Evolutionary conservation across 2,797 vertebrate species (phyloP).

Genomic region (Gambelia wislizenii): DNA sequence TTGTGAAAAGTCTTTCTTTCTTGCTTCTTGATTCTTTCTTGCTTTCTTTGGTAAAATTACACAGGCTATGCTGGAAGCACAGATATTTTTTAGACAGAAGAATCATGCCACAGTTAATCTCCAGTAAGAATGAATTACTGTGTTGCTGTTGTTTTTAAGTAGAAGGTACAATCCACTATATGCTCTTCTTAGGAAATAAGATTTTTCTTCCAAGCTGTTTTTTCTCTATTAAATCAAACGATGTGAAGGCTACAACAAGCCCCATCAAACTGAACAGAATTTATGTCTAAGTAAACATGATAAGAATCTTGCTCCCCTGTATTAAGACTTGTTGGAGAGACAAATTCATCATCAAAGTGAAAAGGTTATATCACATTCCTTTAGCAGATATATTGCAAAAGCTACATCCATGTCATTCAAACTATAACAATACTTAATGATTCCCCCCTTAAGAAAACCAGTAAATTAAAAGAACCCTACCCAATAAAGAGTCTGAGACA

Average conservation of each 20-base stretch:
- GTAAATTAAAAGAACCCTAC: neutral
- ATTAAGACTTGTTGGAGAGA: neutral
- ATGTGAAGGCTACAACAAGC: neutral
- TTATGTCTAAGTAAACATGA: neutral
- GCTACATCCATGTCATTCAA: neutral
- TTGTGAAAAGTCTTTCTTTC: neutral
- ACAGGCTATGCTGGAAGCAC: neutral
- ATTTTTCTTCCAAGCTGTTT: neutral
- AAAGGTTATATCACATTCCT: neutral
- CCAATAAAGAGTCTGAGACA: too few species aligned
- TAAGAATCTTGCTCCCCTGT: neutral
- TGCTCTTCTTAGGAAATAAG: neutral
- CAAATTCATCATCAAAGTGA: neutral
- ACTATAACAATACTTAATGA: neutral
- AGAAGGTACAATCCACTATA: neutral
- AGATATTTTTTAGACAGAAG: neutral
- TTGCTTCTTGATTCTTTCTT: too few species aligned
- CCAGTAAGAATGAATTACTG: neutral
- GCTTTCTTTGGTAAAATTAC: neutral
- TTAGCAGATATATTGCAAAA: neutral
- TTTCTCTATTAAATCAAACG: neutral
- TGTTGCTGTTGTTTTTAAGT: conserved; percentile 7
- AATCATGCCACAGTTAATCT: conserved; percentile 1
- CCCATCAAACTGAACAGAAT: neutral
- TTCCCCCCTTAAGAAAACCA: neutral